These are phyloP conservation scores for Drosophila rhopaloa DNA, from an alignment of 1,140 invertebrate species.

Conservation along the genomic window DNA sequence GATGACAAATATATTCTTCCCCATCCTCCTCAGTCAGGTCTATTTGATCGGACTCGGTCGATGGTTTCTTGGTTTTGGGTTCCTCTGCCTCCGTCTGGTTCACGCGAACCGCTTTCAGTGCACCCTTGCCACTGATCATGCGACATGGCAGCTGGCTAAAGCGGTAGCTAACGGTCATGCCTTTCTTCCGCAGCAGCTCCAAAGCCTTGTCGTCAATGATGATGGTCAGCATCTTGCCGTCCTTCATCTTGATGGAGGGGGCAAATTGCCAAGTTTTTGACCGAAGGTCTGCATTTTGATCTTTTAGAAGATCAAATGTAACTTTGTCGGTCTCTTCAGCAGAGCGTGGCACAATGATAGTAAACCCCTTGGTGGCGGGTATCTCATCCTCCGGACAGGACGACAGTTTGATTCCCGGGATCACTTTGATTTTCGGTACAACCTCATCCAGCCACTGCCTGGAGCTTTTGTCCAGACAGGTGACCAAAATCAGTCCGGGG, in stretches of 20 bases:
- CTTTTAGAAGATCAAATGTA: neutral
- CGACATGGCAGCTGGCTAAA: conserved; percentile 8
- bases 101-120: neutral
- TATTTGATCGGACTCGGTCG: conserved; percentile 1
- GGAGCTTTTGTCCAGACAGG: conserved; percentile 7
- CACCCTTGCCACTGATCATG: neutral
- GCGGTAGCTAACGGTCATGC: conserved; percentile 9
- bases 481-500: neutral
- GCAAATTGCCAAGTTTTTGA: neutral
- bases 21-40: conserved; percentile 20
- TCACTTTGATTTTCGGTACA: neutral
- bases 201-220: neutral
- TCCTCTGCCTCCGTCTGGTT: neutral
- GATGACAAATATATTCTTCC: neutral
- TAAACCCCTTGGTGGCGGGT: neutral
- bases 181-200: neutral
- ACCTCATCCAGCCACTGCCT: conserved; percentile 9
- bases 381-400: neutral
- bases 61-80: neutral
- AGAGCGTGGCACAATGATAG: neutral
- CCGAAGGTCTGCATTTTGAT: conserved; percentile 13
- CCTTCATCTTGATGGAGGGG: neutral
- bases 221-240: neutral
- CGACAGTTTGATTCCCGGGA: neutral
- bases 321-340: neutral